Conservation (phyloP, 2,113 vertebrate genomes). For the Microcebus murinus region DNA sequence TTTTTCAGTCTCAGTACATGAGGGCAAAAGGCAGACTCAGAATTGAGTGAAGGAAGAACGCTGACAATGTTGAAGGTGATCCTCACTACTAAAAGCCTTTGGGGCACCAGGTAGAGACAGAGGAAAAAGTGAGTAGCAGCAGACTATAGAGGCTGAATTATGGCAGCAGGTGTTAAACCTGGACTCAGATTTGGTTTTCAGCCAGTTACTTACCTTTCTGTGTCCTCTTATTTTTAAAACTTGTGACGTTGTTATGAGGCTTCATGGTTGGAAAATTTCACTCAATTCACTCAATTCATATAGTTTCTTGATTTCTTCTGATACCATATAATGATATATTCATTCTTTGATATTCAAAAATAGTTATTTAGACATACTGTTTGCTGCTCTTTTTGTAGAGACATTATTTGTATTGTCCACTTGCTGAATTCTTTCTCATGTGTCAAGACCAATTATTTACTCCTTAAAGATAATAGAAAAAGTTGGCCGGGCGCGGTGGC, state of each 20-base stretch:
- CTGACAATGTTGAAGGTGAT: background rate
- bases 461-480: background rate
- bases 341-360: background rate
- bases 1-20: background rate
- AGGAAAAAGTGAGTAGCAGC: background rate
- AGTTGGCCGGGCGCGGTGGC: background rate
- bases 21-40: background rate
- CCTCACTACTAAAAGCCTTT: background rate
- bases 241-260: background rate
- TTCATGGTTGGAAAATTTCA: background rate
- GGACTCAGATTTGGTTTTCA: background rate
- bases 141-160: background rate
- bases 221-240: background rate
- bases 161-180: background rate
- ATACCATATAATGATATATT: background rate
- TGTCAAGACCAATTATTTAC: background rate
- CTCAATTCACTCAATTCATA: background rate
- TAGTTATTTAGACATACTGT: background rate
- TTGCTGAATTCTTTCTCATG: background rate
- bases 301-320: background rate
- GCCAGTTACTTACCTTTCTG: background rate
- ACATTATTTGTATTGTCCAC: background rate
- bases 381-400: background rate
- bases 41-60: background rate
- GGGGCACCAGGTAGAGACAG: background rate